Base-by-base conservation (phyloP, 1,140 invertebrate species). In the Rhyacophila brunnea region DNA sequence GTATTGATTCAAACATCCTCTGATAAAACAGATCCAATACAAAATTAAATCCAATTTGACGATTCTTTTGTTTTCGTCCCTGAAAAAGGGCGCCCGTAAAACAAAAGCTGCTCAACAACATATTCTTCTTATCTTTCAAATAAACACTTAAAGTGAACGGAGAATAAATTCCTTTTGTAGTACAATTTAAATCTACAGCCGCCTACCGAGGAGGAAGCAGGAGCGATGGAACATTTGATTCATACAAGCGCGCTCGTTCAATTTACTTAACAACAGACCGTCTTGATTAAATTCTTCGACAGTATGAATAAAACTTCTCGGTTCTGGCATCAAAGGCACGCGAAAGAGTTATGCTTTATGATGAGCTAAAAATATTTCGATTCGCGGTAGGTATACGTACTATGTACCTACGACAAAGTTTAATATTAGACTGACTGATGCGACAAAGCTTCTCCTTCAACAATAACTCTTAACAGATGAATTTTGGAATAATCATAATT, bases 221-320 rank as follows among this genome's bases (percentile, higher is more conserved):
- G 2, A 23, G 15, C 6, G 44, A 46, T 17, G 23, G 44, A 17
- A 19, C 23, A 46, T 46, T 46, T 19, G 13, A 46, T 46, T 46
- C 44, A 14, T 17, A 23, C 18, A 19, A n/a, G 44, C 4, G 44
- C 48, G 32, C 28, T 14, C 9, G 28, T 35, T 49, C 47, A 51
- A 34, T 51, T 35, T 28, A 15, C 28, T 35, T 9, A 35, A 51
- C 23, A 51, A 35, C 23, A 14, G 48, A 15, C 32, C 15, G 5
- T 7, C 28, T 51, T 51, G 38, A 51, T 51, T 51, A 51, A 51
- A 51, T 51, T 51, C 48, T 51, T 35, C 48, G 23, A 51, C 34
- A 36, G 15, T 35, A 51, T 18, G 3, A 13, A 42, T 18, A 42
- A 13, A 13, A 14, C 13, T 3, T 11, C 17, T n/a, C 19, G 43